phyloP scores from a whole-genome alignment of 2,888 invertebrate genomes.

The Sphaerophoria taeniata region DNA sequence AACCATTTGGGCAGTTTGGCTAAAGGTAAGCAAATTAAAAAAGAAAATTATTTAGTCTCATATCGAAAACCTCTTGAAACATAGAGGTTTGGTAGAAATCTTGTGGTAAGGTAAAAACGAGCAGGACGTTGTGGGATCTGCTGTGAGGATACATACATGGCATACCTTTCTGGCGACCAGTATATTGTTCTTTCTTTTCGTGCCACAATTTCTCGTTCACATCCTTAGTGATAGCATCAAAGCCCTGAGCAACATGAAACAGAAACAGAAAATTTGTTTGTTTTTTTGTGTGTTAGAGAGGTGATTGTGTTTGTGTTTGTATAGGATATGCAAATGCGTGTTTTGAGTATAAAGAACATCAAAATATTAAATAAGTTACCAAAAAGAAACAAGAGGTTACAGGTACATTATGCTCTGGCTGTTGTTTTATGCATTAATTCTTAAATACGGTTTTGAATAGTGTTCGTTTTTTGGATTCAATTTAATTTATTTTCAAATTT shows the following conservation, averaged over 20 bases:
- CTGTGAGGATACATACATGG: conserved; percentile 76
- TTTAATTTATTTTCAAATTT: neutral
- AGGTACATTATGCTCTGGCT: conserved; percentile 54
- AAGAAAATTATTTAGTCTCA: conserved; percentile 9
- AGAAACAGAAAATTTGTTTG: conserved; percentile 65
- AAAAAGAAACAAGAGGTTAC: conserved; percentile 50
- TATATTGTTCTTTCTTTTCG: conserved; percentile 93
- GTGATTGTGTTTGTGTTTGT: conserved; percentile 21
- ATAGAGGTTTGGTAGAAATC: conserved; percentile 4
- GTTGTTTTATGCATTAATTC: conserved; percentile 20
- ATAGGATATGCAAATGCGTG: neutral
- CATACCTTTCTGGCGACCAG: conserved; percentile 95
- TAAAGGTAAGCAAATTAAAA: conserved; percentile 79
- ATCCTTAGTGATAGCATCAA: conserved; percentile 93
- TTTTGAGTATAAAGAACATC: conserved; percentile 10
- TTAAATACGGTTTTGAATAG: neutral
- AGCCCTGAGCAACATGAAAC: conserved; percentile 87
- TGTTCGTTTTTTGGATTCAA: conserved; percentile 17
- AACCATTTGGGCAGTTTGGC: conserved; percentile 98
- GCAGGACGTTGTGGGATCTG: conserved; percentile 29
- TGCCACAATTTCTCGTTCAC: conserved; percentile 93
- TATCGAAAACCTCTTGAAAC: neutral
- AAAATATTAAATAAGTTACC: conserved; percentile 35
- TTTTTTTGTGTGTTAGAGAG: conserved; percentile 52
- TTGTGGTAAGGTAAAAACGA: conserved; percentile 25